Conservation (phyloP, 2,113 vertebrate genomes). For the Petromus typicus region DNA sequence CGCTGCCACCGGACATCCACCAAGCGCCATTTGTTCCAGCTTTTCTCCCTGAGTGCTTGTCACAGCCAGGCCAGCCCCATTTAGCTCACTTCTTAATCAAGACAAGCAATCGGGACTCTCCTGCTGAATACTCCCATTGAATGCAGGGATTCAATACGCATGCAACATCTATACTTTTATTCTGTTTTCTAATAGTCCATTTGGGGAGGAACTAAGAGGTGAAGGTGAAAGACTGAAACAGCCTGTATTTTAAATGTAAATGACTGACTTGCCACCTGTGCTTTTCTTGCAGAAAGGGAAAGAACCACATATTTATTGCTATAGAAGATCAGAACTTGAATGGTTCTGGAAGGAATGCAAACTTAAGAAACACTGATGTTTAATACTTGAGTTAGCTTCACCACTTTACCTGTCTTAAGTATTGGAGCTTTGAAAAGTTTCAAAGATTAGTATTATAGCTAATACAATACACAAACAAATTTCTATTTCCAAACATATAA, state of each 20-base stretch:
- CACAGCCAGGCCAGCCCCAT: not conserved
- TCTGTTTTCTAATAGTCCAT: not conserved
- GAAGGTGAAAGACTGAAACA: not conserved
- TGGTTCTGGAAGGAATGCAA: not conserved
- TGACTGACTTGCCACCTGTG: not conserved
- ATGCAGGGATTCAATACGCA: not conserved
- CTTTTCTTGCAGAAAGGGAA: not conserved
- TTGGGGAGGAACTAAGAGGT: slow-evolving; percentile 15
- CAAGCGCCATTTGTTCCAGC: not conserved
- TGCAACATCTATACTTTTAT: not conserved
- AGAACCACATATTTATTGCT: not conserved
- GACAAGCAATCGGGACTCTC: not conserved
- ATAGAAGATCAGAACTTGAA: not conserved
- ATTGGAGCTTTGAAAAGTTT: slow-evolving; percentile 20
- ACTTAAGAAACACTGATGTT: not conserved
- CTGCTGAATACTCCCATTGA: not conserved
- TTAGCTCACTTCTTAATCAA: not conserved
- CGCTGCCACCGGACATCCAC: not conserved
- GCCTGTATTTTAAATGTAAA: not conserved
- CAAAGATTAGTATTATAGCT: not conserved
- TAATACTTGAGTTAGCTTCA: not conserved
- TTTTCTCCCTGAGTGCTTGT: not conserved
- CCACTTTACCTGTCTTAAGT: not conserved
- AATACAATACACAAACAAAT: not conserved
- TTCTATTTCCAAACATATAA: slow-evolving; percentile 45